These are phyloP conservation scores for Exephanes ischioxanthus DNA, from an alignment of 2,888 invertebrate species.

Conservation along the genomic window DNA sequence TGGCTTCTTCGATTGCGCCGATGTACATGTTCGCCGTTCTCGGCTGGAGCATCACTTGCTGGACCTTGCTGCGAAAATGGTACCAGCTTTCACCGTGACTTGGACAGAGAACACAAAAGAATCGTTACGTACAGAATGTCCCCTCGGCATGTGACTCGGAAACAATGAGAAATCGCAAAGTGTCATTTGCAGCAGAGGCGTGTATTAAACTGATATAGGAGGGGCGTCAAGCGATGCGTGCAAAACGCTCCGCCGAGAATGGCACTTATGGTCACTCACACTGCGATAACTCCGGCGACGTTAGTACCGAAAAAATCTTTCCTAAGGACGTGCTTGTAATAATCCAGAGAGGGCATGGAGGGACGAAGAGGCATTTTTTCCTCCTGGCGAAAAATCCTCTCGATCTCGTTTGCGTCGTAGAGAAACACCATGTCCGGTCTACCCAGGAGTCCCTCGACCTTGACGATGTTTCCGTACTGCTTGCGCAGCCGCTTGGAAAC, in stretches of 20 bases:
- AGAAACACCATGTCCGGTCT: slow-evolving; percentile 91
- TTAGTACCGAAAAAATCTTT: slow-evolving; percentile 90
- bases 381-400: slow-evolving; percentile 89
- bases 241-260: neutral
- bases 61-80: slow-evolving; percentile 91
- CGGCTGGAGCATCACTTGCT: slow-evolving; percentile 91
- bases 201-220: neutral
- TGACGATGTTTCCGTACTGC: slow-evolving; percentile 89
- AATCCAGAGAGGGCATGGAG: slow-evolving; percentile 91
- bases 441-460: slow-evolving; percentile 89
- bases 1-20: slow-evolving; percentile 89
- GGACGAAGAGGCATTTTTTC: slow-evolving; percentile 90
- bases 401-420: slow-evolving; percentile 90
- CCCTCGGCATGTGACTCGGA: neutral
- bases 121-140: slow-evolving; percentile 10
- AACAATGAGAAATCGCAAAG: slow-evolving; percentile 16
- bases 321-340: slow-evolving; percentile 90
- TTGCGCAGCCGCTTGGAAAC: slow-evolving; percentile 87
- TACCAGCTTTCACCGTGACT: slow-evolving; percentile 95
- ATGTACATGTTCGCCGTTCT: slow-evolving; percentile 91
- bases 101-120: slow-evolving; percentile 71
- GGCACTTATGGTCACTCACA: slow-evolving; percentile 86
- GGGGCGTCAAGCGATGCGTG: neutral
- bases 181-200: neutral
- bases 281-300: slow-evolving; percentile 90